Evolutionary conservation across 1,140 invertebrate genomes (phyloP).

Genomic region (Aphis craccivora): DNA sequence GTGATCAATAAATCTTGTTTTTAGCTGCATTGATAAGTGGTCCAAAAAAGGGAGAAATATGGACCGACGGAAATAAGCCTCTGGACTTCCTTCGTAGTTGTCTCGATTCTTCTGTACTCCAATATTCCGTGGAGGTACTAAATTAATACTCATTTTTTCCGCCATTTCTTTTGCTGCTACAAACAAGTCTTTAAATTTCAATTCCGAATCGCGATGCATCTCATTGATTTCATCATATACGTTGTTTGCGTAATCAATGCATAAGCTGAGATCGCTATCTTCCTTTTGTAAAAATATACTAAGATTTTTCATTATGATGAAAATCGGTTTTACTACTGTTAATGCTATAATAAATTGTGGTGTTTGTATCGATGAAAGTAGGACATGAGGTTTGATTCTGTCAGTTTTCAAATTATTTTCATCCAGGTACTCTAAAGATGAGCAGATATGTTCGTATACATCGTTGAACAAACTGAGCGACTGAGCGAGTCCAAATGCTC

Average conservation of each 20-base stretch:
- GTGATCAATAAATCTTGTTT: slow-evolving; percentile 28
- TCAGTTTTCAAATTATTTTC: slow-evolving; percentile 6
- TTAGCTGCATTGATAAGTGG: slow-evolving; percentile 1
- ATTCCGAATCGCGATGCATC: slow-evolving; percentile 30
- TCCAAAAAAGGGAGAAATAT: slow-evolving; percentile 22
- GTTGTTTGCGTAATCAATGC: slow-evolving; percentile 7
- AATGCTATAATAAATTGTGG: slow-evolving; percentile 38
- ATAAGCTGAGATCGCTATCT: slow-evolving; percentile 12
- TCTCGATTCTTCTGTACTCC: slow-evolving; percentile 16
- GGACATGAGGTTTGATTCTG: slow-evolving; percentile 8
- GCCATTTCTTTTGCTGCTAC: slow-evolving; percentile 25
- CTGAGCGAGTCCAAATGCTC: slow-evolving; percentile 9
- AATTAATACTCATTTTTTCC: slow-evolving; percentile 38
- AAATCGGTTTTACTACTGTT: slow-evolving; percentile 30
- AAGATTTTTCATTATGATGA: not conserved
- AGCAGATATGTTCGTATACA: slow-evolving; percentile 10
- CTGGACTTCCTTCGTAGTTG: slow-evolving; percentile 20
- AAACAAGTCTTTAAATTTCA: slow-evolving; percentile 20
- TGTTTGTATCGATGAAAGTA: not conserved
- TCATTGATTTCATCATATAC: slow-evolving; percentile 22
- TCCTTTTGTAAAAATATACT: slow-evolving; percentile 29
- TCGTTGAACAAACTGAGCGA: slow-evolving; percentile 35
- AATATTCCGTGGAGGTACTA: slow-evolving; percentile 22
- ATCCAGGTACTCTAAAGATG: not conserved
- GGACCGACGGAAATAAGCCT: slow-evolving; percentile 11